These are phyloP conservation scores for Mormyrops attenuatus DNA, from an alignment of 2,797 vertebrate species.

Conservation along the genomic window DNA sequence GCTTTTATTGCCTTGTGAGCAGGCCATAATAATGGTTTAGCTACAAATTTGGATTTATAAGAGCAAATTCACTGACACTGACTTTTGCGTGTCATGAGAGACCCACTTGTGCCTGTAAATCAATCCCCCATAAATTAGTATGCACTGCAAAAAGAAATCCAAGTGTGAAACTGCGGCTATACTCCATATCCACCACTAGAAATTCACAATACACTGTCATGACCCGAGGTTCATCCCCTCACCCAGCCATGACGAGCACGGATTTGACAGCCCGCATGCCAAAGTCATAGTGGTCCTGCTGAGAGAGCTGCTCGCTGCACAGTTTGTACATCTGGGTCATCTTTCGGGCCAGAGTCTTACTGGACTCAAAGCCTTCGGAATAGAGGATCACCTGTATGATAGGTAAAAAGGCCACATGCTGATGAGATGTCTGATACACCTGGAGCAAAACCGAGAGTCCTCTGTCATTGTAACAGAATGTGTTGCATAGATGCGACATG, in stretches of 20 bases:
- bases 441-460: not conserved
- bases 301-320: slow-evolving; percentile 82
- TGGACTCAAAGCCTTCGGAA: slow-evolving; percentile 80
- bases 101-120: not conserved
- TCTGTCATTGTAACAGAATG: not conserved
- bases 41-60: slow-evolving; percentile 24
- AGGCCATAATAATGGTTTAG: slow-evolving; percentile 12
- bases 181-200: not conserved
- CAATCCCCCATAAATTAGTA: not conserved
- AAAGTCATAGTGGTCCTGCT: slow-evolving; percentile 83
- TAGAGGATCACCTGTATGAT: slow-evolving; percentile 69
- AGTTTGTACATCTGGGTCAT: slow-evolving; percentile 88
- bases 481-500: not conserved
- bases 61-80: slow-evolving; percentile 18
- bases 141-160: not conserved
- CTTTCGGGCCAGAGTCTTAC: slow-evolving; percentile 74
- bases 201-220: not conserved
- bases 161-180: not conserved
- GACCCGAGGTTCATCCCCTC: slow-evolving; percentile 33
- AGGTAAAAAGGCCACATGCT: not conserved
- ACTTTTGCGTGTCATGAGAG: not conserved
- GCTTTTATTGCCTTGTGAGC: not conserved
- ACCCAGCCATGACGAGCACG: slow-evolving; percentile 82
- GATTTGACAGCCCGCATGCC: slow-evolving; percentile 83
- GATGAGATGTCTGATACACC: not conserved